Percentiles rank a stretch among this genome's conserved stretches.
These are phyloP conservation scores for Sphaerodactylus townsendi DNA, from an alignment of 2,113 vertebrate species.

Conservation along the genomic window DNA sequence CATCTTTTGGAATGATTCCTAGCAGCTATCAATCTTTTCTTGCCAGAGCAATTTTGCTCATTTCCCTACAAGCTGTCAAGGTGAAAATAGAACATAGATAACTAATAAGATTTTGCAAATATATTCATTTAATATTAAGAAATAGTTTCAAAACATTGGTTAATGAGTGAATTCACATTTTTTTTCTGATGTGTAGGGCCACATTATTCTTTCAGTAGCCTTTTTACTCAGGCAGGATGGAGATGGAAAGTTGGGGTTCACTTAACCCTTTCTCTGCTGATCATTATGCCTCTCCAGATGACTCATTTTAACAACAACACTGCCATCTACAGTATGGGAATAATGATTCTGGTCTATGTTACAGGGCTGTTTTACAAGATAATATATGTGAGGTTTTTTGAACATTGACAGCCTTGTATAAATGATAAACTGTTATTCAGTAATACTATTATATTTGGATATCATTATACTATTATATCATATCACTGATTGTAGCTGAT, in stretches of 20 bases:
- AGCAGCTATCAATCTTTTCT: neutral
- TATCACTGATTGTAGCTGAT: neutral
- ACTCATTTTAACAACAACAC: neutral
- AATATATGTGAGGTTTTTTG: too few relatives aligned
- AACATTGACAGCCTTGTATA: neutral
- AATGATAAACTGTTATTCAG: neutral
- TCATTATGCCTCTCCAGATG: neutral
- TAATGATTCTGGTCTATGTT: too few relatives aligned
- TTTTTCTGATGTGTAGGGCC: neutral
- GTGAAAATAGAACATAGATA: neutral
- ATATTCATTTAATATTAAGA: constrained; percentile 4
- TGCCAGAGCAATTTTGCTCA: neutral
- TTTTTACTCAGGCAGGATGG: neutral
- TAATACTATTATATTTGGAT: neutral
- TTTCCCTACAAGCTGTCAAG: neutral
- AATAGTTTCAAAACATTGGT: too few relatives aligned
- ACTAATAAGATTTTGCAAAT: neutral
- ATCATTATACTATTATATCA: too few relatives aligned
- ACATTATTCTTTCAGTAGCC: neutral
- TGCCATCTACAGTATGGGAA: too few relatives aligned
- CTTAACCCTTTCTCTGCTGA: neutral
- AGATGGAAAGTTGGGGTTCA: neutral
- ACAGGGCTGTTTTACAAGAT: too few relatives aligned
- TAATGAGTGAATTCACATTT: neutral
- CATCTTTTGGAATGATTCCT: neutral